Base-by-base conservation (phyloP, 1,140 invertebrate species). In the Musca domestica region DNA sequence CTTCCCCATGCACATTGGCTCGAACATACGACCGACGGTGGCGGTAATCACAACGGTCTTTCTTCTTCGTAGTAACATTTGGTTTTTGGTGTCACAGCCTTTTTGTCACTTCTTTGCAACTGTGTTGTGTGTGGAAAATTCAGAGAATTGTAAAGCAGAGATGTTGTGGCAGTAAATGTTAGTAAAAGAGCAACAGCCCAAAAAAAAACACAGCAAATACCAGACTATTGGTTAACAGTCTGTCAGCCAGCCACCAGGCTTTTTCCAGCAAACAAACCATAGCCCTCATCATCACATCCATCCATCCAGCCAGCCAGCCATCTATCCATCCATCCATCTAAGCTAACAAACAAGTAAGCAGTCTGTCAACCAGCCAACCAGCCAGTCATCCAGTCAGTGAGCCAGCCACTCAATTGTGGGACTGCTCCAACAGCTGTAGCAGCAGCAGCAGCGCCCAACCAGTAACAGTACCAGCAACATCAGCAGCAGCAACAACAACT, bases 401-500 rank as follows among this genome's bases (percentile, higher is more conserved):
- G 34, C 34, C 34, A 41, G 34, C 34, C 34, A 41, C 10, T 41
- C 34, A 41, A 41, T 41, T 41, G 34, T 41, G 34, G 34, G 34
- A 41, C 34, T 41, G 34, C 34, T 22, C 51, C 23, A 52, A 52
- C 51, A 20, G 5, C n/a, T n/a, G n/a, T n/a, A n/a, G 10, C 34
- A 41, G 34, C 34, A 41, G 34, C 34, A 41, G 12, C 34, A 41
- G 34, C 34, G 12, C 6, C 34, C n/a, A n/a, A 41, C 12, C 34
- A 12, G 34, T 10, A 61, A n/a, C 56, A 61, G 34, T 27, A 61
- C 17, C 56, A 34, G 34, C 34, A 41, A 41, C 34, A 41, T 41
- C 34, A 12, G 34, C 34, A 61, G 22, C 56, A 61, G 34, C 56
- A 61, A 30, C 56, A 34, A 61, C 56, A 61, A 61, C 56, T 34